Percentiles rank a stretch among this genome's conserved stretches.
phyloP scores from a whole-genome alignment of 2,888 invertebrate species.

The Meliscaeva auricollis region DNA sequence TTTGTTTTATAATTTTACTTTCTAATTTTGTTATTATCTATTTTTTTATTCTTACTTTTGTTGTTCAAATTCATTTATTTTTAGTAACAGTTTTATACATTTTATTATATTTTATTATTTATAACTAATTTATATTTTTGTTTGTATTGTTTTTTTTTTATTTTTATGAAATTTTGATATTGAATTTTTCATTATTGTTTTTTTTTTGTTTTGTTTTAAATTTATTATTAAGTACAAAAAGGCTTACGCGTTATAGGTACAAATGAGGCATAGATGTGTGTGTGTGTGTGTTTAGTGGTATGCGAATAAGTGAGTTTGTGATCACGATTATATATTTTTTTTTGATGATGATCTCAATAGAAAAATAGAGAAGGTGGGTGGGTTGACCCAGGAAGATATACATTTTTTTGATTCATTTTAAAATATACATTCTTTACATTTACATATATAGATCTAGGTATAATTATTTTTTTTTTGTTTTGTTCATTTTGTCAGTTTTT shows the following conservation, averaged over 20 bases:
- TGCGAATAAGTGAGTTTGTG: conserved; percentile 47
- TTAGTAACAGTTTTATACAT: conserved; percentile 58
- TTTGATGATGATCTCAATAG: conserved; percentile 78
- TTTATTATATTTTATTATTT: conserved; percentile 34
- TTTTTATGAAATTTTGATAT: conserved; percentile 54
- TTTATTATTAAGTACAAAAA: conserved; percentile 71
- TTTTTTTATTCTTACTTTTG: neutral
- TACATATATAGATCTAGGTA: conserved; percentile 62
- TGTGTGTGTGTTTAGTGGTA: conserved; percentile 73
- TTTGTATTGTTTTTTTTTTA: conserved; percentile 26
- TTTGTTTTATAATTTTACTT: conserved; percentile 19
- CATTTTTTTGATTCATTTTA: conserved; percentile 67
- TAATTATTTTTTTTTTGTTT: conserved; percentile 49
- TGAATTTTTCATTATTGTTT: conserved; percentile 53
- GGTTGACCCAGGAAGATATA: conserved; percentile 83
- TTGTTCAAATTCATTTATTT: conserved; percentile 38
- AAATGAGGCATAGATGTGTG: conserved; percentile 80
- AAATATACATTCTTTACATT: conserved; percentile 75
- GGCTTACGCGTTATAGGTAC: conserved; percentile 79
- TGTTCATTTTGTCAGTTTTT: conserved; percentile 57
- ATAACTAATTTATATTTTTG: conserved; percentile 34
- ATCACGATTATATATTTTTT: conserved; percentile 46
- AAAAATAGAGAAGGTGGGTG: conserved; percentile 84
- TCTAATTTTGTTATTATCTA: conserved; percentile 37
- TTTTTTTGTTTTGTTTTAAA: conserved; percentile 11